Conservation (phyloP, 1,140 invertebrate species). For the Camponotus floridanus region DNA sequence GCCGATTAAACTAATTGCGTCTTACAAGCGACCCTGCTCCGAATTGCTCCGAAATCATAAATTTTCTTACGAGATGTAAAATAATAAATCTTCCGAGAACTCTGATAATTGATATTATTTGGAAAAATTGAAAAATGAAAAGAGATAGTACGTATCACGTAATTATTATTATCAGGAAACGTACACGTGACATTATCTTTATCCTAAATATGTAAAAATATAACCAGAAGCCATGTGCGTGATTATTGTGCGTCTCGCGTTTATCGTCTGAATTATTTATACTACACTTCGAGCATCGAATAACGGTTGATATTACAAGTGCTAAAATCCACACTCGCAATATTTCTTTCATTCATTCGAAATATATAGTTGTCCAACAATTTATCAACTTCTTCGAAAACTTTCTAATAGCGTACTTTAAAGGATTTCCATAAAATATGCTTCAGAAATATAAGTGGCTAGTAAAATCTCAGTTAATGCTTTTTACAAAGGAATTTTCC, state of each 20-base stretch:
- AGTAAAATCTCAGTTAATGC: not conserved
- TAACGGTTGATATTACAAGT: not conserved
- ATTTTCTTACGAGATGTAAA: not conserved
- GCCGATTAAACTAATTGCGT: slow-evolving; percentile 47
- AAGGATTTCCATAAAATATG: slow-evolving; percentile 1
- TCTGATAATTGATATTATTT: not conserved
- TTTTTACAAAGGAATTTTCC: not conserved
- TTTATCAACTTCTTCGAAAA: not conserved
- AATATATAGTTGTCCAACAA: not conserved
- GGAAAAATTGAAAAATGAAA: not conserved
- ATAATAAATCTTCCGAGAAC: not conserved
- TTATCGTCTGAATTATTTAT: not conserved
- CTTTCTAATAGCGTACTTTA: not conserved
- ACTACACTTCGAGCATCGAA: not conserved
- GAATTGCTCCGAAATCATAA: not conserved
- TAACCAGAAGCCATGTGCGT: not conserved
- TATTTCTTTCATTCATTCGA: not conserved
- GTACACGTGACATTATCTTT: not conserved
- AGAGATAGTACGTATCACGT: not conserved
- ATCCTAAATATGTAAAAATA: slow-evolving; percentile 2
- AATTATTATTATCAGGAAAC: slow-evolving; percentile 4
- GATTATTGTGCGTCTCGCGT: not conserved
- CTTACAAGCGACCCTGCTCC: not conserved
- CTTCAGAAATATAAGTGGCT: not conserved
- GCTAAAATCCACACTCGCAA: not conserved